Conservation (phyloP, 2,113 vertebrate species). For the Capreolus pygargus region DNA sequence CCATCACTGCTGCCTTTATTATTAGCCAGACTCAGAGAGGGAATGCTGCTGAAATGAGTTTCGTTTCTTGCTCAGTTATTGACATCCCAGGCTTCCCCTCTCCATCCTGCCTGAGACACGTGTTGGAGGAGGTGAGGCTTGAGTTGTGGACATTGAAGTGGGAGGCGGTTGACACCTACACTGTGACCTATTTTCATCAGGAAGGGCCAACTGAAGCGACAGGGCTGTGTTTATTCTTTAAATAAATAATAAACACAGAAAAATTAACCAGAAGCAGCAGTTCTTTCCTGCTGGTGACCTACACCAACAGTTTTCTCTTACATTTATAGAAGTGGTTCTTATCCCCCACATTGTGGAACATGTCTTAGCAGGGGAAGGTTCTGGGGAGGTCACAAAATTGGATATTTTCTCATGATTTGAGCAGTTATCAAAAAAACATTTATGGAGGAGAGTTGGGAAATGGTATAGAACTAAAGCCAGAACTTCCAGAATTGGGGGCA, state of each 20-base stretch:
- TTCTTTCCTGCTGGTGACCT: background rate
- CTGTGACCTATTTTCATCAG: background rate
- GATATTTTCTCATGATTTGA: background rate
- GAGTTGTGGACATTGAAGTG: background rate
- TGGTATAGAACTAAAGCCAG: background rate
- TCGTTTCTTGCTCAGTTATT: background rate
- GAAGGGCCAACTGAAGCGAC: background rate
- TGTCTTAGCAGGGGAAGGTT: background rate
- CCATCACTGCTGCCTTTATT: background rate
- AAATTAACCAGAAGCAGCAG: background rate
- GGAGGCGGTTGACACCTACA: background rate
- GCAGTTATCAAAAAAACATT: background rate
- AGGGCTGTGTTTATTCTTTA: background rate
- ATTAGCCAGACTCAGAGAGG: background rate
- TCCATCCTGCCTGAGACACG: too few relatives aligned
- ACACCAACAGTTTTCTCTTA: background rate
- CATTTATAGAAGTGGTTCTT: background rate
- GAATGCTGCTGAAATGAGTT: background rate
- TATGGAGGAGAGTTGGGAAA: background rate
- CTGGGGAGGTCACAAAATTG: background rate
- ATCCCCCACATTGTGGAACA: background rate
- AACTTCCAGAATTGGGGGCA: background rate
- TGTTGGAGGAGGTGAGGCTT: background rate
- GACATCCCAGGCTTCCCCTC: background rate
- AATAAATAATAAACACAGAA: too few relatives aligned